Evolutionary conservation across 2,797 vertebrate genomes (phyloP), one percentile per base, ranked within the genome.

Genomic region (Danionella dracula): DNA sequence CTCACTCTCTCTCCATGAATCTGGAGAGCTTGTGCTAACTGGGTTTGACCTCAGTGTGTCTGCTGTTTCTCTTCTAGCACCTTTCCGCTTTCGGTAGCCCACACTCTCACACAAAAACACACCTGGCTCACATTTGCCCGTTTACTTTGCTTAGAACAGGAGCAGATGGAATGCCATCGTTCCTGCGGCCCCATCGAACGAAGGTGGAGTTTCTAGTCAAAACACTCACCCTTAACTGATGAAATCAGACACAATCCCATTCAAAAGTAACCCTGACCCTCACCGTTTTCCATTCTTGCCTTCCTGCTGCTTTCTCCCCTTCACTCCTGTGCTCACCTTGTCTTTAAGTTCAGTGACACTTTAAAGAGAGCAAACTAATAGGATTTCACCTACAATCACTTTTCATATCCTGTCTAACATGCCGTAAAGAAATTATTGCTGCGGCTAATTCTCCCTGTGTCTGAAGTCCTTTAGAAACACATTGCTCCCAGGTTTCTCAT

Each of bases 371-470:
- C 46, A 63, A 45, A 62, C 69, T 68, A 75, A 71, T 72, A 66
- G 50, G 66, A 69, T 71, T 69, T 68, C 42, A 49, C 29, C 59
- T 72, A 60, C 70, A 70, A 70, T 72, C 70, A 70, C 68, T 76
- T 66, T 76, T 76, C 74, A 76, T 72, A 76, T 76, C 74, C 74
- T 76, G 70, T 56, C 44, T 72, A 41, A 70, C 74, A 76, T 56
- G 8, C 67, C 50, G 40, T 70, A 76, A 72, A 70, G 70, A 70
- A 57, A 49, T 38, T 19, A 66, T 69, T 29, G 49, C 66, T 41
- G 49, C 19, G 45, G 51, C 49, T 58, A 51, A 15, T 29, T 17
- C 64, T 59, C 58, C 27, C 27, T 50, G 29, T 44, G 37, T 60
- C 61, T 53, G 55, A 71, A 66, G 69, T 70, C 69, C 34, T 71